Evolutionary conservation across 2,797 vertebrate genomes (phyloP), one percentile per base, ranked within the genome.

Genomic region (Pseudotriccus pelzelni): DNA sequence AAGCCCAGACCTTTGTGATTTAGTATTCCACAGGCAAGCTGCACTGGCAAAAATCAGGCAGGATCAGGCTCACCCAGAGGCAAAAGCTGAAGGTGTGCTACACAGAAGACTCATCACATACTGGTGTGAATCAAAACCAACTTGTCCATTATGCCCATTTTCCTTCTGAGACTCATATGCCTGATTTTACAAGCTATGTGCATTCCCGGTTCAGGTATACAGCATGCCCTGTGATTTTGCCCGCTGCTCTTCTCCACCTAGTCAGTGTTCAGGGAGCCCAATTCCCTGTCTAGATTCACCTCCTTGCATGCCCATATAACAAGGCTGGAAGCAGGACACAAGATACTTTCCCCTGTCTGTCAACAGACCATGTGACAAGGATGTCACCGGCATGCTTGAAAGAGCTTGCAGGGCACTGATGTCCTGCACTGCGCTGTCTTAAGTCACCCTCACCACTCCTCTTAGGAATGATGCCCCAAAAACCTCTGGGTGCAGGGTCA

Each of bases 401-500:
- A 0, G 0, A 76, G 46, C 30, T 67, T 20, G 9, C 39, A 53
- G 24, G 27, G 30, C 2, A 0, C 11, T 0, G 0, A 6, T 2
- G 2, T 41, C 66, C 41, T 28, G 34, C 6, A 3, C 44, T 25
- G 62, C 0, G 0, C 27, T 46, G 84, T 53, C 46, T 4, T 2
- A 81, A 67, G 52, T 49, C 69, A 52, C 21, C 5, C 5, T 25
- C 53, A 49, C 18, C 9, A 6, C 24, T 55, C 32, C 36, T n/a
- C 32, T 59, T 32, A 21, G 34, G 49, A 87, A 63, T 56, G 53
- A 41, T 0, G 0, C 24, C 44, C 60, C 52, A 36, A 77, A 90
- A 95, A 58, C 62, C 30, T 7, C 9, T 1, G 2, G 78, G 56
- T 0, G 2, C 19, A 36, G 50, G 49, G 59, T 52, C 39, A 50